Evolutionary conservation across 2,113 vertebrate species (phyloP).

Genomic region (Hydrochoerus hydrochaeris): DNA sequence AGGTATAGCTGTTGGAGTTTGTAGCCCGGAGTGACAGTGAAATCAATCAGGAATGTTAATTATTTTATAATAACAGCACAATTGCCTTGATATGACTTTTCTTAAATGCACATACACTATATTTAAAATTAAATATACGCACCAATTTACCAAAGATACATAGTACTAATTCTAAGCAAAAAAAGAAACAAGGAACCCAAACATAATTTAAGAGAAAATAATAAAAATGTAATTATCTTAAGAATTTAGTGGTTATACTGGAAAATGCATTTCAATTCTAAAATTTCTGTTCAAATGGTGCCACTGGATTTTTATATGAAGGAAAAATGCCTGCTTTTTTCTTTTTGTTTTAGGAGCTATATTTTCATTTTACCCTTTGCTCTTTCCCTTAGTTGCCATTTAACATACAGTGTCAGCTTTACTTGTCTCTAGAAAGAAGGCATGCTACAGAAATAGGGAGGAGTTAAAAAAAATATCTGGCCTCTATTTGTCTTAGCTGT

Average conservation of each 20-base stretch:
- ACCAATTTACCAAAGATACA: constrained; percentile 93
- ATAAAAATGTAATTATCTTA: constrained; percentile 82
- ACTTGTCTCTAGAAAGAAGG: constrained; percentile 82
- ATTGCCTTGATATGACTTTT: constrained; percentile 87
- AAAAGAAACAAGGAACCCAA: not conserved
- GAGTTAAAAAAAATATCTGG: constrained; percentile 85
- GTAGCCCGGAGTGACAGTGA: constrained; percentile 80
- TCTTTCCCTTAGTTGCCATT: constrained; percentile 84
- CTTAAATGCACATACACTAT: constrained; percentile 80
- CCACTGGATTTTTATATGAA: constrained; percentile 88
- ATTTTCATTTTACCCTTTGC: constrained; percentile 82
- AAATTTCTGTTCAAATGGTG: constrained; percentile 84
- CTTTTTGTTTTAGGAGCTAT: constrained; percentile 2
- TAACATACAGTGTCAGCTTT: constrained; percentile 81
- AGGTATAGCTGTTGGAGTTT: constrained; percentile 76
- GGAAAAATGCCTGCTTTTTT: constrained; percentile 77
- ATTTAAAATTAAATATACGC: constrained; percentile 85
- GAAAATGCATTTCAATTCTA: constrained; percentile 82
- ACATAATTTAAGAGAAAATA: constrained; percentile 76
- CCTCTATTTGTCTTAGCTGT: constrained; percentile 89
- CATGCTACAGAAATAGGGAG: constrained; percentile 81
- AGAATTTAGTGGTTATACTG: constrained; percentile 83
- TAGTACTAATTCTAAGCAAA: constrained; percentile 87
- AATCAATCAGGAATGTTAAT: constrained; percentile 78
- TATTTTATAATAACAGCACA: constrained; percentile 86